Percentiles rank a stretch among this genome's conserved stretches.
phyloP scores from a whole-genome alignment of 1,140 invertebrate species.

The Agrilus planipennis region DNA sequence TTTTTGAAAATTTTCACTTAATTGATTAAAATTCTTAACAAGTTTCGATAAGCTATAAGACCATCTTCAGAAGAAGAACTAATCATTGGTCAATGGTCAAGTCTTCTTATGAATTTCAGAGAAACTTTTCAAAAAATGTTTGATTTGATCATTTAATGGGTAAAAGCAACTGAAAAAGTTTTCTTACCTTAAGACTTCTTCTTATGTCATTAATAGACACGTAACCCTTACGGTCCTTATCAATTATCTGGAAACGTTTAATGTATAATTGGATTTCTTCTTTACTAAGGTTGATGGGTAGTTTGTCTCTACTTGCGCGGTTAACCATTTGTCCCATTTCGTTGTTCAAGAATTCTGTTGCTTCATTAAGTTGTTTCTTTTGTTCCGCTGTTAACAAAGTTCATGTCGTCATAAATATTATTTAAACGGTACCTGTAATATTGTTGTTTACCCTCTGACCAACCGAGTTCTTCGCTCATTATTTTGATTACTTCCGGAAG shows the following conservation, averaged over 20 bases:
- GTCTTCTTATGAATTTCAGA: too few species aligned
- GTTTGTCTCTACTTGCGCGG: constrained; percentile 71
- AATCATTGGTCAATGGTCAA: too few species aligned
- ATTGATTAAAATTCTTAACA: too few species aligned
- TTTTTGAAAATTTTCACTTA: too few species aligned
- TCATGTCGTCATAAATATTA: background rate
- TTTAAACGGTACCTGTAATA: constrained; percentile 4
- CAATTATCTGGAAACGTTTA: constrained; percentile 89
- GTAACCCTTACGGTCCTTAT: constrained; percentile 93
- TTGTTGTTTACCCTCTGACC: constrained; percentile 55
- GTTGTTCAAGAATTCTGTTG: constrained; percentile 72
- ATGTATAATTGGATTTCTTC: constrained; percentile 92
- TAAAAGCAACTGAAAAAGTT: too few species aligned
- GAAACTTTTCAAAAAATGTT: too few species aligned
- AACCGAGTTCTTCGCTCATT: constrained; percentile 92
- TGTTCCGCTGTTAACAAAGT: constrained; percentile 27
- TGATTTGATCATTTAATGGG: too few species aligned
- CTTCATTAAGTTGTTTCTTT: constrained; percentile 63
- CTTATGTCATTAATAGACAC: constrained; percentile 96
- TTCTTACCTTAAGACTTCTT: constrained; percentile 77
- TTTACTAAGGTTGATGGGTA: constrained; percentile 86
- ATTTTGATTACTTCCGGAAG: constrained; percentile 86
- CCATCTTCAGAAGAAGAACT: too few species aligned
- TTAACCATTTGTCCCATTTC: constrained; percentile 98
- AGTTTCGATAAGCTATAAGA: too few species aligned